Percentiles rank a stretch among this genome's conserved stretches.
Conservation (phyloP, 2,797 vertebrate genomes). For the Spea hammondii region DNA sequence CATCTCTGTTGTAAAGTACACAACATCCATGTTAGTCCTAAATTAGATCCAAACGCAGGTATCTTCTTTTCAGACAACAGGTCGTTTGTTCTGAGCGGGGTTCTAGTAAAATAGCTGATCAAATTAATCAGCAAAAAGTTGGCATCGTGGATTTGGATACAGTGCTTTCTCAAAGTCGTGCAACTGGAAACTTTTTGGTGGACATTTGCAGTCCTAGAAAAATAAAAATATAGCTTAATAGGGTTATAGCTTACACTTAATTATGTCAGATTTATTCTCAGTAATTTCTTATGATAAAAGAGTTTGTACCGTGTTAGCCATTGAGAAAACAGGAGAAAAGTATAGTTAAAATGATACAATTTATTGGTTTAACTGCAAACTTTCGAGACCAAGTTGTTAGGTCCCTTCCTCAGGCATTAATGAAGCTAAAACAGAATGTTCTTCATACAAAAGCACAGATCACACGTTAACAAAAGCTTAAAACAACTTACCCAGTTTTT, state of each 20-base stretch:
- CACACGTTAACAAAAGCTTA: too few relatives aligned
- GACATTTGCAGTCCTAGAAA: constrained; percentile 10
- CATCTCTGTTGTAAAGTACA: not conserved
- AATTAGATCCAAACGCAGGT: not conserved
- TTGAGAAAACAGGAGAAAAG: too few relatives aligned
- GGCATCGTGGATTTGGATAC: not conserved
- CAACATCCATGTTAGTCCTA: not conserved
- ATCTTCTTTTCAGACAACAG: not conserved
- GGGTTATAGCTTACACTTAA: not conserved
- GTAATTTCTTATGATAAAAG: too few relatives aligned
- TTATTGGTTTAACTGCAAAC: too few relatives aligned
- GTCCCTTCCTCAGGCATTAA: too few relatives aligned
- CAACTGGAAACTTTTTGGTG: constrained; percentile 7
- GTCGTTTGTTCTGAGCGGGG: not conserved
- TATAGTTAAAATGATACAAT: too few relatives aligned
- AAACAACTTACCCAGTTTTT: constrained; percentile 66
- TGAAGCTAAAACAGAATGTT: too few relatives aligned
- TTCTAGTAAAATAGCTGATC: too few relatives aligned
- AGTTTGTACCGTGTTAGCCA: too few relatives aligned
- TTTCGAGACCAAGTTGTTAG: too few relatives aligned
- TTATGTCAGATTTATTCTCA: too few relatives aligned
- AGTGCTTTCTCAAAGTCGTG: constrained; percentile 22
- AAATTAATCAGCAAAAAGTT: not conserved
- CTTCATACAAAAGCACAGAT: too few relatives aligned
- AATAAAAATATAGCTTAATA: not conserved